phyloP scores from a whole-genome alignment of 92 coral and sea anemone genomes.

The Chrysogorgia sp. region DNA sequence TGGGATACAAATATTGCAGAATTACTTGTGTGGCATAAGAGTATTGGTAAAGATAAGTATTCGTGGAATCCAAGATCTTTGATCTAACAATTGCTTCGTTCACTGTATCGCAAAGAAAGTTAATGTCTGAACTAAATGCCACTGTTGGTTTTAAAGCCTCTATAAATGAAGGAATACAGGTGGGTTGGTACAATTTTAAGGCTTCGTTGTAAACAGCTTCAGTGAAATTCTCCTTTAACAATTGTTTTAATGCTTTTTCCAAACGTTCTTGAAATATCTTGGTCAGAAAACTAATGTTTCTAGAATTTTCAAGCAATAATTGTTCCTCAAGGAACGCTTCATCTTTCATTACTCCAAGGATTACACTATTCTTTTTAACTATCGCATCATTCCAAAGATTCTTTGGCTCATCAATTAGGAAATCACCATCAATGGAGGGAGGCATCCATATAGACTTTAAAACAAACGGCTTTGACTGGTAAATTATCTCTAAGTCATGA shows the following conservation, averaged over 20 bases:
- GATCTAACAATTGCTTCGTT: slow-evolving; percentile 15
- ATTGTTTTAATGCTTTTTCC: neutral
- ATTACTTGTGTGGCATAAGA: neutral
- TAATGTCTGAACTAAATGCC: neutral
- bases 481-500: neutral
- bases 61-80: neutral
- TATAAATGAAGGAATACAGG: slow-evolving; percentile 22
- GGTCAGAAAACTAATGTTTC: neutral
- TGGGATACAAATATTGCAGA: slow-evolving; percentile 11
- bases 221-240: neutral
- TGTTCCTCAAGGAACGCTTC: neutral
- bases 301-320: neutral
- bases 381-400: neutral
- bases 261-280: neutral
- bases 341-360: slow-evolving; percentile 38
- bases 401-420: slow-evolving; percentile 14
- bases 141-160: slow-evolving; percentile 23
- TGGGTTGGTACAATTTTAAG: neutral
- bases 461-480: neutral
- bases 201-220: slow-evolving; percentile 19
- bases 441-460: neutral
- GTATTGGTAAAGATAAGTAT: slow-evolving; percentile 19
- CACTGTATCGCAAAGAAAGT: slow-evolving; percentile 5
- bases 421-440: slow-evolving; percentile 19
- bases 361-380: slow-evolving; percentile 2